A percentile compares a stretch with the other conserved stretches of the same genome.
These are phyloP conservation scores for Tinamus major DNA, from an alignment of 2,797 vertebrate genomes.

Conservation along the genomic window DNA sequence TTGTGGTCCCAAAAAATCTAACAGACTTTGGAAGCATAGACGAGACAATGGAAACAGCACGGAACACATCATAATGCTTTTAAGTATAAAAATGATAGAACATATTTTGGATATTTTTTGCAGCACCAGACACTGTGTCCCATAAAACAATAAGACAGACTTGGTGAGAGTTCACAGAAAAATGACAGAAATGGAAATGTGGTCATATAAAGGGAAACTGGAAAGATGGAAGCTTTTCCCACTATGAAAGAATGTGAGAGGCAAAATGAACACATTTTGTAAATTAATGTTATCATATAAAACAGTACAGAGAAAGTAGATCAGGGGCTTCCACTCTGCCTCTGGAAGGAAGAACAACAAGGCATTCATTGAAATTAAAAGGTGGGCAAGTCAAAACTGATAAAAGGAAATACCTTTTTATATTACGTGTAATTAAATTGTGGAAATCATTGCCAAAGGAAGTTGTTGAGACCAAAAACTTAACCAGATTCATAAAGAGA, in stretches of 20 bases:
- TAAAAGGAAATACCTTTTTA: slow-evolving; percentile 71
- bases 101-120: neutral
- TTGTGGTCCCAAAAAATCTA: neutral
- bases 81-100: neutral
- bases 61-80: neutral
- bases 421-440: slow-evolving; percentile 65
- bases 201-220: slow-evolving; percentile 7
- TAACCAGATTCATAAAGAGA: slow-evolving; percentile 59
- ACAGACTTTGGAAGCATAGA: neutral
- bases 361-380: slow-evolving; percentile 49
- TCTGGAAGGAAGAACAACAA: slow-evolving; percentile 51
- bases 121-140: neutral
- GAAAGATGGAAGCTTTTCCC: slow-evolving; percentile 8
- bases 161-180: slow-evolving; percentile 42
- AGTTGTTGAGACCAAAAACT: slow-evolving; percentile 61
- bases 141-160: slow-evolving; percentile 22
- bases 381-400: slow-evolving; percentile 67
- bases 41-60: neutral
- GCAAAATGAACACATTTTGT: slow-evolving; percentile 22
- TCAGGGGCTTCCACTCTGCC: slow-evolving; percentile 17
- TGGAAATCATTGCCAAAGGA: slow-evolving; percentile 59
- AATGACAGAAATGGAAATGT: slow-evolving; percentile 25
- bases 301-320: neutral
- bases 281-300: slow-evolving; percentile 24
- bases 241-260: neutral